Evolutionary conservation across 1,140 invertebrate genomes (phyloP), one percentile per base, ranked within the genome.

Genomic region (Drosophila setifemur): DNA sequence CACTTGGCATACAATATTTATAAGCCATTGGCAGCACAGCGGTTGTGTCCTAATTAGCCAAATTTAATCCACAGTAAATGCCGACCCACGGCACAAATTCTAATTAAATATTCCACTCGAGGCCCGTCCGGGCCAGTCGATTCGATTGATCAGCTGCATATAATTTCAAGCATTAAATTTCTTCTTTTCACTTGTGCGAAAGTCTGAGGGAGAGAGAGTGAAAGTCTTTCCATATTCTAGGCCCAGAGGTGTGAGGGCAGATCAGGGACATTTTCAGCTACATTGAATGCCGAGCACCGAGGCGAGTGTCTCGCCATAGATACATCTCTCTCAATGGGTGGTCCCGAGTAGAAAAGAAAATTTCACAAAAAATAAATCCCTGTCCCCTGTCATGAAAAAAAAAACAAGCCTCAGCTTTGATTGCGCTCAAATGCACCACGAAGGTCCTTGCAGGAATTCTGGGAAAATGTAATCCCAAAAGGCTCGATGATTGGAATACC

Each of bases 31-130:
- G 49, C 35, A 57, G 52, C 52, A 43, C 29, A 23, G 67, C 47
- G 43, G 57, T 77, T 60, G 39, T 58, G 78, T 88, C 67, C 85
- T 88, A 88, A 88, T 88, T 88, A 79, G 75, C 78, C 79, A 79
- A 61, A 73, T 55, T 75, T 73, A 68, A 74, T 53, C 64, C 49
- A 52, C 48, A 55, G 12, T 28, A 40, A 73, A 33, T 45, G 39
- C 40, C 39, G 61, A 47, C 52, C 55, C 66, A 35, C 28, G 39
- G 55, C 66, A 52, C 16, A 19, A 29, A 54, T 63, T 31, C 64
- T 29, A 63, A 87, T 87, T 87, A 82, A 63, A 64, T 74, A 87
- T 87, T 82, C 82, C 35, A 29, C 72, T 73, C 81, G 66, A 76
- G 39, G 55, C 39, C 19, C 26, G 21, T 12, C n/a, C 26, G 43